phyloP scores from a whole-genome alignment of 2,797 vertebrate species.

The Melanogrammus aeglefinus region DNA sequence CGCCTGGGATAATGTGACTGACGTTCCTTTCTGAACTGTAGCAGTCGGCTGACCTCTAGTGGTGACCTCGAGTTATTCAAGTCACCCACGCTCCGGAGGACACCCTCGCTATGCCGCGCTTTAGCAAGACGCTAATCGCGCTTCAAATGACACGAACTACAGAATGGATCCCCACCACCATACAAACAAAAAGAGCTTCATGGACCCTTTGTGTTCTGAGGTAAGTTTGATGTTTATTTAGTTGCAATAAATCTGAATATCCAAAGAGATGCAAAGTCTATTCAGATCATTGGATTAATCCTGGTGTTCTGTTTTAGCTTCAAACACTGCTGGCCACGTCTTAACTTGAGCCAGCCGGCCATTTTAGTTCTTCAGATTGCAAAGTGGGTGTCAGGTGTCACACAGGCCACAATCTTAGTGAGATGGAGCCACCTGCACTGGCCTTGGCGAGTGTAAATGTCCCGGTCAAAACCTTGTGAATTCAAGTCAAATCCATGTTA shows the following conservation, averaged over 20 bases:
- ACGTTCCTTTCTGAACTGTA: not conserved
- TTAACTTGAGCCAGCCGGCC: slow-evolving; percentile 33
- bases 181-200: slow-evolving; percentile 55
- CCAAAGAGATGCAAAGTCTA: slow-evolving; percentile 24
- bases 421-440: slow-evolving; percentile 42
- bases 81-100: not conserved
- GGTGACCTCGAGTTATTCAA: not conserved
- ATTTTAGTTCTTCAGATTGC: slow-evolving; percentile 22
- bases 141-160: slow-evolving; percentile 11
- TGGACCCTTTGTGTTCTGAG: slow-evolving; percentile 48
- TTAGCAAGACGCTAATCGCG: slow-evolving; percentile 3
- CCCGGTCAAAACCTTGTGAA: slow-evolving; percentile 22
- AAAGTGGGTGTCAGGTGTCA: slow-evolving; percentile 28
- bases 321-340: slow-evolving; percentile 38
- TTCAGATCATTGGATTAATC: slow-evolving; percentile 35
- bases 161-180: slow-evolving; percentile 61
- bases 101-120: not conserved
- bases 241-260: slow-evolving; percentile 46
- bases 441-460: slow-evolving; percentile 26
- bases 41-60: not conserved
- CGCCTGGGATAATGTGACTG: not conserved
- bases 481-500: slow-evolving; percentile 39
- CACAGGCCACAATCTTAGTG: slow-evolving; percentile 33
- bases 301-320: slow-evolving; percentile 28
- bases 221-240: slow-evolving; percentile 56